Evolutionary conservation across 2,113 vertebrate genomes (phyloP).

Genomic region (Albula glossodonta): DNA sequence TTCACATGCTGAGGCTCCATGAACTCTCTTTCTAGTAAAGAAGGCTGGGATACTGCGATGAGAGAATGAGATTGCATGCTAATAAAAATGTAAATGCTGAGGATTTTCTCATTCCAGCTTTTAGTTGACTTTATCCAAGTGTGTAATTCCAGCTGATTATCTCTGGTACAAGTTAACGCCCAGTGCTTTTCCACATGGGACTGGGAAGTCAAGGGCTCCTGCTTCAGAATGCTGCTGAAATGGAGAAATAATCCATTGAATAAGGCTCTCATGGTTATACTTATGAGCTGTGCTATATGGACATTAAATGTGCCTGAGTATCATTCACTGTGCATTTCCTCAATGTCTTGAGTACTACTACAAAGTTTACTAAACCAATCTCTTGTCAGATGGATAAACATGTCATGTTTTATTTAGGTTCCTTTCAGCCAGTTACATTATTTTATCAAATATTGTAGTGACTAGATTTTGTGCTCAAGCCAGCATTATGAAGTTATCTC

Average conservation of each 20-base stretch:
- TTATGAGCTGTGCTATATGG: background rate
- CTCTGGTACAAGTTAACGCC: conserved; percentile 26
- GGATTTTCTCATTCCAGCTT: conserved; percentile 28
- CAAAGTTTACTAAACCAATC: background rate
- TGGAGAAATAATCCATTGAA: background rate
- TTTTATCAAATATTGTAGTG: conserved; percentile 3
- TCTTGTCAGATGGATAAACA: conserved; percentile 9
- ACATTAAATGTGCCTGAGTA: background rate
- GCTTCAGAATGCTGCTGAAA: background rate
- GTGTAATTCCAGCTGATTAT: conserved; percentile 44
- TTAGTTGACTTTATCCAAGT: conserved; percentile 45
- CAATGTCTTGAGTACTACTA: background rate
- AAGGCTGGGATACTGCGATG: conserved; percentile 31
- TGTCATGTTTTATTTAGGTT: background rate
- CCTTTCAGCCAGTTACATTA: background rate
- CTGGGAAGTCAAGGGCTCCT: conserved; percentile 11
- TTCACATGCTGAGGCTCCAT: conserved; percentile 34
- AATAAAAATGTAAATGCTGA: conserved; percentile 45
- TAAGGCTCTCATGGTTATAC: background rate
- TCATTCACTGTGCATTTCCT: background rate
- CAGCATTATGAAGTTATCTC: background rate
- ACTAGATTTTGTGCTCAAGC: background rate
- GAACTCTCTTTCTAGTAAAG: conserved; percentile 20
- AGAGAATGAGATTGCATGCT: conserved; percentile 42
- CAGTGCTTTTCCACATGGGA: background rate